phyloP scores from a whole-genome alignment of 2,797 vertebrate genomes.

The Echiichthys vipera region DNA sequence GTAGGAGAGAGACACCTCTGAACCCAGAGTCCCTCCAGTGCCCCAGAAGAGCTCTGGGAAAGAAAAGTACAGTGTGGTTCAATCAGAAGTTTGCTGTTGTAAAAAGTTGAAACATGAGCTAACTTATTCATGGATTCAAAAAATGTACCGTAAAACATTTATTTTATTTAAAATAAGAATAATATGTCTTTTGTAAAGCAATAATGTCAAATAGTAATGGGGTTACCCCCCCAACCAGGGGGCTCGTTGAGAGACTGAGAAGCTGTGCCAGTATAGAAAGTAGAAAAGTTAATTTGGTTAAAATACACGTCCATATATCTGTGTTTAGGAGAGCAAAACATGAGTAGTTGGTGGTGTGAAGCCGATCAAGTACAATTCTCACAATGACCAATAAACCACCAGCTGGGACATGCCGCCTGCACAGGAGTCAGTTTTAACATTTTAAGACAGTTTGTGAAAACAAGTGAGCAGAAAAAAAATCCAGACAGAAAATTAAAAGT shows the following conservation, averaged over 20 bases:
- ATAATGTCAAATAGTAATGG: neutral
- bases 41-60: slow-evolving; percentile 14
- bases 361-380: neutral
- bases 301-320: neutral
- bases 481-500: too few species aligned
- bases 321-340: neutral
- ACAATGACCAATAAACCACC: neutral
- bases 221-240: neutral
- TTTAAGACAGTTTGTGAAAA: neutral
- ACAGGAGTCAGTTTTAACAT: too few species aligned
- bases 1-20: too few species aligned
- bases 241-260: too few species aligned
- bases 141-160: too few species aligned
- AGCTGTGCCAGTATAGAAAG: neutral
- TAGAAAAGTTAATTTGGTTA: neutral
- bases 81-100: slow-evolving; percentile 13
- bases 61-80: slow-evolving; percentile 25
- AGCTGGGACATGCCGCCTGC: neutral
- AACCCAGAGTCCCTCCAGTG: slow-evolving; percentile 51
- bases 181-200: neutral
- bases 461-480: too few species aligned
- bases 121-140: too few species aligned
- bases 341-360: neutral
- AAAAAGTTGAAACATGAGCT: too few species aligned
- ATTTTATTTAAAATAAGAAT: too few species aligned